Evolutionary conservation across 1,140 invertebrate genomes (phyloP).

Genomic region (Drosophila jambulina): DNA sequence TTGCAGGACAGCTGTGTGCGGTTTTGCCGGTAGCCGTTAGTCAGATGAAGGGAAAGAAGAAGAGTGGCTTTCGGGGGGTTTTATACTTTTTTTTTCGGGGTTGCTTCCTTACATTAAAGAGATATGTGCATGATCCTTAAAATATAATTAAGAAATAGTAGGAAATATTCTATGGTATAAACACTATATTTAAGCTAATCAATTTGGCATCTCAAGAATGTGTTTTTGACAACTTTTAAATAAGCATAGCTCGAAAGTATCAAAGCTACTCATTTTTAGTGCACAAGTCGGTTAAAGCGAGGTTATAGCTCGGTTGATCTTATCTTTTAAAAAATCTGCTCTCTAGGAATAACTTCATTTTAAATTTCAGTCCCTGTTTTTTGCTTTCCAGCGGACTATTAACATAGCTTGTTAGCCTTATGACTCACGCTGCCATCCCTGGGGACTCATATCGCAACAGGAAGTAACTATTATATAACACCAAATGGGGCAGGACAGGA

Average conservation of each 20-base stretch:
- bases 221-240: background rate
- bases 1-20: conserved; percentile 62
- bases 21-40: conserved; percentile 63
- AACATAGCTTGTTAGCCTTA: conserved; percentile 21
- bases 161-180: background rate
- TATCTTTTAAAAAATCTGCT: too few relatives aligned
- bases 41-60: conserved; percentile 28
- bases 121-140: conserved; percentile 2
- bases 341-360: background rate
- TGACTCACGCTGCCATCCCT: conserved; percentile 57
- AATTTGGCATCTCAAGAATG: background rate
- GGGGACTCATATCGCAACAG: conserved; percentile 42
- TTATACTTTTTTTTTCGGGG: background rate
- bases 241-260: too few relatives aligned
- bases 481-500: conserved; percentile 58
- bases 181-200: background rate
- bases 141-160: background rate
- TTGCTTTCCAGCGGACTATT: conserved; percentile 1
- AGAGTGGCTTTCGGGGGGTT: background rate
- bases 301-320: too few relatives aligned
- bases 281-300: too few relatives aligned
- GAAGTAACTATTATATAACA: conserved; percentile 74
- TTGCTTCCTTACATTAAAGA: background rate
- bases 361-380: background rate
- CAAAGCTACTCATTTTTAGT: too few relatives aligned